These are phyloP conservation scores for Lithophane ornitopus DNA, from an alignment of 2,888 invertebrate species.

Conservation along the genomic window DNA sequence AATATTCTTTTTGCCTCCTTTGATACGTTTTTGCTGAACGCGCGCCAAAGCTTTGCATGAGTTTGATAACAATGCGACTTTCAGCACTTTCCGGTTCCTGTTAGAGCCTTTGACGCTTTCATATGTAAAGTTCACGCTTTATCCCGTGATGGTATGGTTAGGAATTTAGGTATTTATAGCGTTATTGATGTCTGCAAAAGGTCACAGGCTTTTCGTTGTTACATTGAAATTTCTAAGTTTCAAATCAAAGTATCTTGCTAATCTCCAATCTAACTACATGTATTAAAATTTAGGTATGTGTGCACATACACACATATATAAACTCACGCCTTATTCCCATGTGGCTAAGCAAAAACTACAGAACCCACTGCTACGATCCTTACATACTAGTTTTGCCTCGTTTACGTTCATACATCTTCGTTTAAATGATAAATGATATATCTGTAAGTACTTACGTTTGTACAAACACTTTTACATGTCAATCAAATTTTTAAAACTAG, in stretches of 20 bases:
- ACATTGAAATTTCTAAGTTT: too few relatives aligned
- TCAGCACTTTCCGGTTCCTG: constrained; percentile 46
- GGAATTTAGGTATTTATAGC: constrained; percentile 21
- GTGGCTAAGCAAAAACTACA: background rate
- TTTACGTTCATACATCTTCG: background rate
- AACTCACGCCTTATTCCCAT: background rate
- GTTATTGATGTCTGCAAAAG: constrained; percentile 36
- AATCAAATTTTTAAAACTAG: too few relatives aligned
- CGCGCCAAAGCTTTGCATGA: constrained; percentile 42
- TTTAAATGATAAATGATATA: too few relatives aligned
- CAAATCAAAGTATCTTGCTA: background rate
- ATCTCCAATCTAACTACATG: background rate
- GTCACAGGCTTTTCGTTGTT: constrained; percentile 12
- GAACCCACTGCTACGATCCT: background rate
- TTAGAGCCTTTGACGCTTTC: constrained; percentile 57
- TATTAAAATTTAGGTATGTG: background rate
- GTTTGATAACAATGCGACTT: constrained; percentile 62
- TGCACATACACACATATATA: background rate
- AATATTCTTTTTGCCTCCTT: constrained; percentile 33
- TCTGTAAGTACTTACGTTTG: too few relatives aligned
- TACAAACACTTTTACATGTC: too few relatives aligned
- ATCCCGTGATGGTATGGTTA: constrained; percentile 22
- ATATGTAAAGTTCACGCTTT: constrained; percentile 56
- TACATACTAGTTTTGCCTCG: background rate
- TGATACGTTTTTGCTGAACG: constrained; percentile 48